Evolutionary conservation across 2,113 vertebrate species (phyloP).

Genomic region (Diglossa brunneiventris): DNA sequence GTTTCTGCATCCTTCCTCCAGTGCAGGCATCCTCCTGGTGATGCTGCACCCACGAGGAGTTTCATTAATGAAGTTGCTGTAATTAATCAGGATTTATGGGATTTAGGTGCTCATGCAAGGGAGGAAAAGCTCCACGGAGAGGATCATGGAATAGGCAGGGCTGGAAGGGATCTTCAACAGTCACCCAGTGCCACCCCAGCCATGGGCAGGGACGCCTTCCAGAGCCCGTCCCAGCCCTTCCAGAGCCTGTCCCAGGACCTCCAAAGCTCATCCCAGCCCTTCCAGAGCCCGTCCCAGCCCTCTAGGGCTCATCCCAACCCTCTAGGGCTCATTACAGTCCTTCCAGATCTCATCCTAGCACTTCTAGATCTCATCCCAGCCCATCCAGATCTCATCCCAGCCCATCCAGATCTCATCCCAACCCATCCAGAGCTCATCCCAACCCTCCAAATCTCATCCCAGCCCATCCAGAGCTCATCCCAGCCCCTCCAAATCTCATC

Average conservation of each 20-base stretch:
- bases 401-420: not conserved
- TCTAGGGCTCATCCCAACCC: too few relatives aligned
- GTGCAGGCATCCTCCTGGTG: not conserved
- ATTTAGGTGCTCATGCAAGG: not conserved
- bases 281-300: not conserved
- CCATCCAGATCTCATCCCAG: not conserved
- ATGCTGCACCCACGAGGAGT: rapidly evolving
- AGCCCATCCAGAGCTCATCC: not conserved
- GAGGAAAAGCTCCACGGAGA: not conserved
- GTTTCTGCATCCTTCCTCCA: not conserved
- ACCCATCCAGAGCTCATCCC: not conserved
- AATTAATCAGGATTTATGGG: not conserved
- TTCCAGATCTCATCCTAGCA: not conserved
- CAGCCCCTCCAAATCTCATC: not conserved
- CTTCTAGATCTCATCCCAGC: not conserved
- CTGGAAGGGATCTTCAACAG: too few relatives aligned
- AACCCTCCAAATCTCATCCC: too few relatives aligned
- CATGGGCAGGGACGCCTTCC: not conserved
- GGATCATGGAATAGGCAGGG: not conserved
- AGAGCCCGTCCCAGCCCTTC: not conserved
- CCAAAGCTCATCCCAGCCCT: not conserved
- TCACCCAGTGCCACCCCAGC: too few relatives aligned
- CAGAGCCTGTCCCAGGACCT: not conserved
- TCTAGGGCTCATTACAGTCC: not conserved
- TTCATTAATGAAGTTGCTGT: not conserved